Evolutionary conservation across 2,113 vertebrate species (phyloP).

Genomic region (Sorex araneus): DNA sequence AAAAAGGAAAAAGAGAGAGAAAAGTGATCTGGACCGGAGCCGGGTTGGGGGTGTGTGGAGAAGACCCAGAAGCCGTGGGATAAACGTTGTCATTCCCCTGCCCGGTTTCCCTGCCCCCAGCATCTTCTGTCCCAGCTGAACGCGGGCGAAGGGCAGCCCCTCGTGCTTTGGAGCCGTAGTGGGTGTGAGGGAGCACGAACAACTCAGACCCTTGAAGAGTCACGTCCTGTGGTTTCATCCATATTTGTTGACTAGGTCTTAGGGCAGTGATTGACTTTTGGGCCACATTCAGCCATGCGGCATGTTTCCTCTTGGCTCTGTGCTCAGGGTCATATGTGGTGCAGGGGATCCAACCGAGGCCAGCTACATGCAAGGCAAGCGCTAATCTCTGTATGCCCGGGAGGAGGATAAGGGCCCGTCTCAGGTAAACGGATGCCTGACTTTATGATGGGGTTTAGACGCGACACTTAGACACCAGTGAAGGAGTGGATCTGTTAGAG

Average conservation of each 20-base stretch:
- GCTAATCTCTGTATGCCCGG: not conserved
- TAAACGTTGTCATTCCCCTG: not conserved
- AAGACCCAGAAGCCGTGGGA: not conserved
- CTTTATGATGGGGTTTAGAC: not conserved
- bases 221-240: not conserved
- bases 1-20: not conserved
- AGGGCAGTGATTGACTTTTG: too few species aligned
- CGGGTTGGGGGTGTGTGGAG: not conserved
- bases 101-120: accelerated
- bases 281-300: too few species aligned
- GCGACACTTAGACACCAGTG: not conserved
- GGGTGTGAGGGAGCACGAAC: not conserved
- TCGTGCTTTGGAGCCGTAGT: not conserved
- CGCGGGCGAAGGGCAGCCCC: not conserved
- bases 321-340: too few species aligned
- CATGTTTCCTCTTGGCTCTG: too few species aligned
- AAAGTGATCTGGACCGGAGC: not conserved
- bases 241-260: not conserved
- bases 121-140: not conserved
- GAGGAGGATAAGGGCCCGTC: not conserved
- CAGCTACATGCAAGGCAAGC: too few species aligned
- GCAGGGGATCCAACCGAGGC: too few species aligned
- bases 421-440: not conserved
- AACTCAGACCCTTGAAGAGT: not conserved
- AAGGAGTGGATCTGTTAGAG: not conserved